These are phyloP conservation scores for Otolemur crassicaudatus DNA, from an alignment of 2,797 vertebrate genomes.

Conservation along the genomic window DNA sequence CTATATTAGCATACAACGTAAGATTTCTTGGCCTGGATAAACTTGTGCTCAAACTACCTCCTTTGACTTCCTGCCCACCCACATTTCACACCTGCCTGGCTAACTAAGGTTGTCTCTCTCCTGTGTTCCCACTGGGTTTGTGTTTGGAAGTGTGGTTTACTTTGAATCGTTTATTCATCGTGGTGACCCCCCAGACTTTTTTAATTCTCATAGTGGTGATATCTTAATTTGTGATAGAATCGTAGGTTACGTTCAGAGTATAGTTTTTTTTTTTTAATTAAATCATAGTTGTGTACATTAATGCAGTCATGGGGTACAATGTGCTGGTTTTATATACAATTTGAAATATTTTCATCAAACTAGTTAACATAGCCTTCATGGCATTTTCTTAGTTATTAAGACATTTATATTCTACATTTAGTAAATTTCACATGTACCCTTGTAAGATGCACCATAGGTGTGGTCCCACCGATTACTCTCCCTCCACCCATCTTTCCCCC, in stretches of 20 bases:
- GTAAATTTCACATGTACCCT: too few relatives aligned
- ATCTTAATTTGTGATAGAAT: conserved; percentile 12
- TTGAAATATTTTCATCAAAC: too few relatives aligned
- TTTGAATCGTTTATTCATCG: not conserved
- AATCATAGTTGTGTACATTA: too few relatives aligned
- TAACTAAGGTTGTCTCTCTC: not conserved
- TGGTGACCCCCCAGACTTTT: not conserved
- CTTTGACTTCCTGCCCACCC: not conserved
- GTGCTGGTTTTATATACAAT: too few relatives aligned
- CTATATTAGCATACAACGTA: not conserved
- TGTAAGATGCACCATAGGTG: too few relatives aligned
- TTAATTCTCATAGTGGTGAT: not conserved
- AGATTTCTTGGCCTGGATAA: not conserved
- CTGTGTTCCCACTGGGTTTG: not conserved
- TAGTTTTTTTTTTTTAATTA: not conserved
- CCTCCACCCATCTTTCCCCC: too few relatives aligned
- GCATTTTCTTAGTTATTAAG: too few relatives aligned
- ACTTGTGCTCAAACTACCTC: not conserved
- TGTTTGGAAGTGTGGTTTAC: not conserved
- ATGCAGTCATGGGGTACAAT: too few relatives aligned
- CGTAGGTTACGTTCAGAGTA: not conserved
- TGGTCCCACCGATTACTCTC: too few relatives aligned
- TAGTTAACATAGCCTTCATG: too few relatives aligned
- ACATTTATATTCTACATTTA: too few relatives aligned
- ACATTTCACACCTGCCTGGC: not conserved